Evolutionary conservation across 2,888 invertebrate genomes (phyloP).

Genomic region (Tetheella fluctuosa): DNA sequence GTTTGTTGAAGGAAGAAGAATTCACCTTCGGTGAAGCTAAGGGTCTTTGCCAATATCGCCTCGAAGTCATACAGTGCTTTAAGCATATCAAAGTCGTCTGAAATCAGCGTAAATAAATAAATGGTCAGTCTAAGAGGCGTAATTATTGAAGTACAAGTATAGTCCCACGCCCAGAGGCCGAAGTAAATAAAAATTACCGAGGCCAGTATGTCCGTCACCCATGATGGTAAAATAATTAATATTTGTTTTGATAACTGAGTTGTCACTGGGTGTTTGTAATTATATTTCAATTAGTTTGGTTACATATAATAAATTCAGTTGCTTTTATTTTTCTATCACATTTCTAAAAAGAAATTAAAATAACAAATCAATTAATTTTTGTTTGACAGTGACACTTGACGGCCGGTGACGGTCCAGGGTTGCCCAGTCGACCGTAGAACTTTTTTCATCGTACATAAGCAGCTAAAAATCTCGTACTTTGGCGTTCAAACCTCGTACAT

Average conservation of each 20-base stretch:
- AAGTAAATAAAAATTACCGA: constrained; percentile 33
- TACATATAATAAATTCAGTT: background rate
- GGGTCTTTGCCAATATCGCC: constrained; percentile 92
- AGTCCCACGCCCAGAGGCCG: constrained; percentile 19
- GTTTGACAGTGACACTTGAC: background rate
- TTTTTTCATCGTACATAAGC: too few species aligned
- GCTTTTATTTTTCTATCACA: constrained; percentile 7
- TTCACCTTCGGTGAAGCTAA: constrained; percentile 92
- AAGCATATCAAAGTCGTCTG: constrained; percentile 91
- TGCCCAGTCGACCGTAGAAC: too few species aligned
- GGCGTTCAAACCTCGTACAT: too few species aligned
- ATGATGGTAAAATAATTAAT: constrained; percentile 38
- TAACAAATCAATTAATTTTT: constrained; percentile 31
- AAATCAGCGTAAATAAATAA: constrained; percentile 37
- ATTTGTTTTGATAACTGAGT: background rate
- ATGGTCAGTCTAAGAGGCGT: too few species aligned
- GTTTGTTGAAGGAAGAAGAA: constrained; percentile 91
- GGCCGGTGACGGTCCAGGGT: too few species aligned
- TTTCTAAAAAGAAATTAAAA: too few species aligned
- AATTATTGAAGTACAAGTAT: background rate
- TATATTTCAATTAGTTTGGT: constrained; percentile 7
- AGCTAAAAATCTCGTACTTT: too few species aligned
- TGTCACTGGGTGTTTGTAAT: background rate
- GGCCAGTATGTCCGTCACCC: constrained; percentile 56
- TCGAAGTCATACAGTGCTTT: constrained; percentile 93